Conservation (phyloP, 2,797 vertebrate species). For the Bradypus variegatus region DNA sequence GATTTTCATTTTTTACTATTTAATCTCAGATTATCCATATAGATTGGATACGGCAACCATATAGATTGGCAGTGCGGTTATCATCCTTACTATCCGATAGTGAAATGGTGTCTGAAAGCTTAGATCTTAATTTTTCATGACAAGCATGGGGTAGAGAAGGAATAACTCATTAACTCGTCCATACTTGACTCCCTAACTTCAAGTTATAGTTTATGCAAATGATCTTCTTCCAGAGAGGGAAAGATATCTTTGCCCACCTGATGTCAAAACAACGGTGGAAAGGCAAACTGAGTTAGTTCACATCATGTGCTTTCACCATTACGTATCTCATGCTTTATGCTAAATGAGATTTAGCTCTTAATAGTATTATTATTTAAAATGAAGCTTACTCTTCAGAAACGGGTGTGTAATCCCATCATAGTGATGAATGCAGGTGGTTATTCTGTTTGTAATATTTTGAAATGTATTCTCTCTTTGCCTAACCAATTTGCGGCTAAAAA, state of each 20-base stretch:
- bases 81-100: no score
- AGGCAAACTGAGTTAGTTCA: no score
- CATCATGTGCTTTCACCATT: no score
- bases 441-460: not conserved
- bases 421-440: not conserved
- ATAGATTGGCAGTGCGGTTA: no score
- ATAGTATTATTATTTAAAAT: not conserved
- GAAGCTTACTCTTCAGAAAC: not conserved
- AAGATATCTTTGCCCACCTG: not conserved
- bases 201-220: not conserved
- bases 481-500: not conserved
- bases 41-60: no score
- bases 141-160: not conserved
- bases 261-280: not conserved
- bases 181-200: not conserved
- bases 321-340: no score
- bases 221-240: not conserved
- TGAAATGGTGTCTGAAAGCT: no score
- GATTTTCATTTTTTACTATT: no score
- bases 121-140: not conserved
- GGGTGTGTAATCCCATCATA: no score
- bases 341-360: not conserved
- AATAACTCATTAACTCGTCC: not conserved
- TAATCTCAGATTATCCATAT: no score
- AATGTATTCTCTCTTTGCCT: not conserved